Evolutionary conservation across 2,113 vertebrate species (phyloP).

Genomic region (Protomyctophum bolini): DNA sequence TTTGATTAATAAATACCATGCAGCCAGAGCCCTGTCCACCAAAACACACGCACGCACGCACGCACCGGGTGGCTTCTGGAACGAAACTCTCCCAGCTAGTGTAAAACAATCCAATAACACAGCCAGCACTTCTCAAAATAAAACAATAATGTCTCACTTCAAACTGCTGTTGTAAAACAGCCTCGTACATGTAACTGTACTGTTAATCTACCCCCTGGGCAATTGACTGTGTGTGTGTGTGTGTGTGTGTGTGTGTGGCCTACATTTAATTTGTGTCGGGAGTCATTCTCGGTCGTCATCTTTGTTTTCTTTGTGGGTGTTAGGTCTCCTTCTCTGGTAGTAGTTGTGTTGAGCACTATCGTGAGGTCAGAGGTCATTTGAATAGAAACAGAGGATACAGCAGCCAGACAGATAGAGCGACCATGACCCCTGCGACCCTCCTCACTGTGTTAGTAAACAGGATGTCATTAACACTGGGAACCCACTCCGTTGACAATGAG

Average conservation of each 20-base stretch:
- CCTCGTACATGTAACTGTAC: slow-evolving; percentile 48
- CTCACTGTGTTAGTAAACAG: slow-evolving; percentile 93
- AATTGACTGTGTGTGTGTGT: slow-evolving; percentile 27
- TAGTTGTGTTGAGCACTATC: slow-evolving; percentile 10
- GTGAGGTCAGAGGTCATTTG: slow-evolving; percentile 70
- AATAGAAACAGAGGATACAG: slow-evolving; percentile 69
- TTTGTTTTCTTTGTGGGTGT: neutral
- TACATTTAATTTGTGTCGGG: neutral
- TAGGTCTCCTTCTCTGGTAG: slow-evolving; percentile 3
- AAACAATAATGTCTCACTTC: slow-evolving; percentile 69
- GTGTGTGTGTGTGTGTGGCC: slow-evolving; percentile 6
- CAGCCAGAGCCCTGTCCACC: slow-evolving; percentile 25
- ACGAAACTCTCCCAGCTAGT: slow-evolving; percentile 61
- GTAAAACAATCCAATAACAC: slow-evolving; percentile 71
- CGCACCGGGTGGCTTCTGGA: slow-evolving; percentile 42
- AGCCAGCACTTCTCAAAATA: slow-evolving; percentile 63
- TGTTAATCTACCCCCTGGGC: slow-evolving; percentile 61
- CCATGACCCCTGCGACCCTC: slow-evolving; percentile 89
- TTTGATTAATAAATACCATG: slow-evolving; percentile 57
- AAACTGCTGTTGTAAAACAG: slow-evolving; percentile 61
- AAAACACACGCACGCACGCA: slow-evolving; percentile 12
- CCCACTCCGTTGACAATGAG: slow-evolving; percentile 86
- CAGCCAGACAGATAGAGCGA: slow-evolving; percentile 84
- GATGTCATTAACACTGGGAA: slow-evolving; percentile 97
- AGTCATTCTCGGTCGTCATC: slow-evolving; percentile 1